Evolutionary conservation across 2,113 vertebrate species (phyloP).

Genomic region (Percina caprodes): DNA sequence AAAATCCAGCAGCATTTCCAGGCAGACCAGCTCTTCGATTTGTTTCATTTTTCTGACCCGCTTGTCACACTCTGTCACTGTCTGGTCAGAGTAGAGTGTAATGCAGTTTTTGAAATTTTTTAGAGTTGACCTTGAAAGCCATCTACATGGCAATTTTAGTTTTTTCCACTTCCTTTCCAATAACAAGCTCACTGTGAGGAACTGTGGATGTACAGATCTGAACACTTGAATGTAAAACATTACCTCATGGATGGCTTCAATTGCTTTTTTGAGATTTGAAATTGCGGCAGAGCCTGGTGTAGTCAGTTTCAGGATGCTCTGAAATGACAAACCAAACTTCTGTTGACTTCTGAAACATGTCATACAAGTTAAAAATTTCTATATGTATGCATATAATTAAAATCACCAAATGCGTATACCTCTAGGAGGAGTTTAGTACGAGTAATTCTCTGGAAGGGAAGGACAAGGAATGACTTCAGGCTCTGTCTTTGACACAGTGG

Average conservation of each 20-base stretch:
- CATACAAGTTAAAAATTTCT: not conserved
- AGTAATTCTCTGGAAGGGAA: slow-evolving; percentile 88
- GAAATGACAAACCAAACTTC: slow-evolving; percentile 19
- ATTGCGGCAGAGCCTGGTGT: slow-evolving; percentile 32
- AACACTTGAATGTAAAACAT: not conserved
- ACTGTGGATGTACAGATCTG: not conserved
- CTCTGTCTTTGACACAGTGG: slow-evolving; percentile 83
- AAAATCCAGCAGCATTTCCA: slow-evolving; percentile 84
- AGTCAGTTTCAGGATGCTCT: slow-evolving; percentile 82
- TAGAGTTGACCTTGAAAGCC: not conserved
- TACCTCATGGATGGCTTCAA: slow-evolving; percentile 80
- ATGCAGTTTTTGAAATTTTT: not conserved
- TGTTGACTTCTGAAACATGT: not conserved
- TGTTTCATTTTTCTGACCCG: slow-evolving; percentile 80
- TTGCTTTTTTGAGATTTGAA: slow-evolving; percentile 70
- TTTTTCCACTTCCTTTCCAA: not conserved
- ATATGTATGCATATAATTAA: not conserved
- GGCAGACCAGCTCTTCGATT: slow-evolving; percentile 83
- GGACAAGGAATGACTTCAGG: slow-evolving; percentile 87
- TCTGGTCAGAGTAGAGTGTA: slow-evolving; percentile 62
- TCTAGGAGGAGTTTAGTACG: slow-evolving; percentile 85
- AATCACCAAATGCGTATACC: slow-evolving; percentile 57
- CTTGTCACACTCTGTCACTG: slow-evolving; percentile 78
- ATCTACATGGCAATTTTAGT: not conserved
- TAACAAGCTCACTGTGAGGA: not conserved